phyloP scores from a whole-genome alignment of 2,888 invertebrate genomes.

The Itoplectis maculator region DNA sequence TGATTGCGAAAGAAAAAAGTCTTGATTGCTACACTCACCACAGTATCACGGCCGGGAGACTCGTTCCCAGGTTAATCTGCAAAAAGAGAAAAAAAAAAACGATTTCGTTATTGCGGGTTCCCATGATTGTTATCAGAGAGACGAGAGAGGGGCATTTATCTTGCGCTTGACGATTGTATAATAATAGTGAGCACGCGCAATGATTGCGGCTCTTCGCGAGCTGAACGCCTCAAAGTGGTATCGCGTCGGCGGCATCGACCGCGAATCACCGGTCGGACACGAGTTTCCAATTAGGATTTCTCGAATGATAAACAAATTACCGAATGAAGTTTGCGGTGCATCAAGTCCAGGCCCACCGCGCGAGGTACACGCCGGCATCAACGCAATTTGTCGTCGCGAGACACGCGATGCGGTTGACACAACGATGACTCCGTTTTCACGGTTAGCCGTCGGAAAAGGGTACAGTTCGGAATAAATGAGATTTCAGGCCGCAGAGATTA shows the following conservation, averaged over 20 bases:
- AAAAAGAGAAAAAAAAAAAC: constrained; percentile 47
- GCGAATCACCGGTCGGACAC: neutral
- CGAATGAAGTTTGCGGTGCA: neutral
- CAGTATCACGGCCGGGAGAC: constrained; percentile 6
- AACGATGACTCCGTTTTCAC: neutral
- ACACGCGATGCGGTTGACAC: neutral
- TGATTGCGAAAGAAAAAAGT: constrained; percentile 3
- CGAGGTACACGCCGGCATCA: neutral
- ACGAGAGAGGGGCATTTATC: neutral
- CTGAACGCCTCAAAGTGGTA: neutral
- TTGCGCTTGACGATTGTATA: neutral
- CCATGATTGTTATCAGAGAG: neutral
- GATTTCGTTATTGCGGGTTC: constrained; percentile 45
- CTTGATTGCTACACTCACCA: constrained; percentile 57
- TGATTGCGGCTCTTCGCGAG: constrained; percentile 1
- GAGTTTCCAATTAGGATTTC: constrained; percentile 8
- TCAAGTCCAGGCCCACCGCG: neutral
- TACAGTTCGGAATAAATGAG: neutral
- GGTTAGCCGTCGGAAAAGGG: neutral
- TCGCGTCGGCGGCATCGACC: constrained; percentile 7
- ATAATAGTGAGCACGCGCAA: neutral
- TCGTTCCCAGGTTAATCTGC: constrained; percentile 63
- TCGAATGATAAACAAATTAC: constrained; percentile 5
- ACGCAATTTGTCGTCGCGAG: neutral
- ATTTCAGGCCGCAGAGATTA: neutral